phyloP scores from a whole-genome alignment of 2,888 invertebrate genomes.

The Dinocampus coccinellae region DNA sequence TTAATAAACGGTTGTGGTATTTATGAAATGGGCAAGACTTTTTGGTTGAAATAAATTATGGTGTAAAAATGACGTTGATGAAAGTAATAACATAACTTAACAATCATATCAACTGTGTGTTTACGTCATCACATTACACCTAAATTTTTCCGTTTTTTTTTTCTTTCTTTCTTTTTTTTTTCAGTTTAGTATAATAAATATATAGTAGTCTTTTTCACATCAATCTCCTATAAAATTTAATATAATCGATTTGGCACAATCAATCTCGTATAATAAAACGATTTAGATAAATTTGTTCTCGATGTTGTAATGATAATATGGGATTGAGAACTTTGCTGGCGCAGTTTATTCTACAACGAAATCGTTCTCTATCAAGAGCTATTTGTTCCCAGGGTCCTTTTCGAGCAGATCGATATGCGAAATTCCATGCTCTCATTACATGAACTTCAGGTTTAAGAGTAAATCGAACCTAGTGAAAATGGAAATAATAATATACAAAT shows the following conservation, averaged over 20 bases:
- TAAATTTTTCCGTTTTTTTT: too few relatives aligned
- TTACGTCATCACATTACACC: not conserved
- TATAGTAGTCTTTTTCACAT: not conserved
- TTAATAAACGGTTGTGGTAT: not conserved
- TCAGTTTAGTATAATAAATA: too few relatives aligned
- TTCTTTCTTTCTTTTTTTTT: too few relatives aligned
- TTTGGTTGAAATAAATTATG: not conserved
- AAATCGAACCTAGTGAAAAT: slow-evolving; percentile 71
- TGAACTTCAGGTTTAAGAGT: slow-evolving; percentile 69
- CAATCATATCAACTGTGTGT: not conserved
- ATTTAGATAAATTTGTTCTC: slow-evolving; percentile 68
- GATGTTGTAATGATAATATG: slow-evolving; percentile 69
- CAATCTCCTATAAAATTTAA: not conserved
- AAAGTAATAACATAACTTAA: not conserved
- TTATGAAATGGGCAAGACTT: not conserved
- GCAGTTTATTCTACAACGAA: slow-evolving; percentile 67
- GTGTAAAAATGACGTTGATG: not conserved
- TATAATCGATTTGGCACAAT: not conserved
- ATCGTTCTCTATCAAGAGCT: slow-evolving; percentile 71
- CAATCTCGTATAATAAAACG: slow-evolving; percentile 61
- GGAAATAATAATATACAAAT: not conserved
- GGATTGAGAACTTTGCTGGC: slow-evolving; percentile 65
- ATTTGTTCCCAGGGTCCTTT: slow-evolving; percentile 73
- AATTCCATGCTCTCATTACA: slow-evolving; percentile 72
- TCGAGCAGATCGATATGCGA: slow-evolving; percentile 72